A percentile compares a stretch with the other conserved stretches of the same genome.
These are phyloP conservation scores for Chalcosyrphus nemorum DNA, from an alignment of 2,888 invertebrate species.

Conservation along the genomic window DNA sequence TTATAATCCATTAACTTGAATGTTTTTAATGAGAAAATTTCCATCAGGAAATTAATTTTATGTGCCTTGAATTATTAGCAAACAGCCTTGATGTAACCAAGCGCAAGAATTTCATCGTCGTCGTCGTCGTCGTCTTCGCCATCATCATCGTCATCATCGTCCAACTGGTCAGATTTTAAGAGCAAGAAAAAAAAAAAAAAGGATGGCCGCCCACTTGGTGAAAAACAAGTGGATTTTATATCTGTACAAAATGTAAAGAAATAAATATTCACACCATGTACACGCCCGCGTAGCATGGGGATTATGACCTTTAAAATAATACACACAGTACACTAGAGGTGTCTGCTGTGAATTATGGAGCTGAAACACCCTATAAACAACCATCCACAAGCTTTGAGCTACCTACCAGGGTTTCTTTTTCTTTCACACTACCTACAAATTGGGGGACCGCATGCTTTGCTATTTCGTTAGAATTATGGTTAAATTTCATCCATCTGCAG, in stretches of 20 bases:
- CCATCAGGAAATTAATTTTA: background rate
- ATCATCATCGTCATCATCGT: too few relatives aligned
- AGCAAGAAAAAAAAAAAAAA: background rate
- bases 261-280: background rate
- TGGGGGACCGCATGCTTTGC: conserved; percentile 11
- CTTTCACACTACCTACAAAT: conserved; percentile 17
- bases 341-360: conserved; percentile 14
- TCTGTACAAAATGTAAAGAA: conserved; percentile 1
- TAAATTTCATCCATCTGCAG: background rate
- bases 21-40: background rate
- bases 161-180: background rate
- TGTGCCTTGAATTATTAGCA: background rate
- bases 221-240: background rate
- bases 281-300: background rate
- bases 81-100: background rate
- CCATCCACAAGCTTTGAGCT: background rate
- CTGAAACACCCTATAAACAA: background rate
- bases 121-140: too few relatives aligned
- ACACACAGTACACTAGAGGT: background rate
- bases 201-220: background rate
- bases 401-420: background rate
- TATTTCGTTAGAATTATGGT: background rate
- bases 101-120: background rate
- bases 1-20: conserved; percentile 9
- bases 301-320: conserved; percentile 9